phyloP scores from a whole-genome alignment of 2,113 vertebrate species.

The Microtus montanus region DNA sequence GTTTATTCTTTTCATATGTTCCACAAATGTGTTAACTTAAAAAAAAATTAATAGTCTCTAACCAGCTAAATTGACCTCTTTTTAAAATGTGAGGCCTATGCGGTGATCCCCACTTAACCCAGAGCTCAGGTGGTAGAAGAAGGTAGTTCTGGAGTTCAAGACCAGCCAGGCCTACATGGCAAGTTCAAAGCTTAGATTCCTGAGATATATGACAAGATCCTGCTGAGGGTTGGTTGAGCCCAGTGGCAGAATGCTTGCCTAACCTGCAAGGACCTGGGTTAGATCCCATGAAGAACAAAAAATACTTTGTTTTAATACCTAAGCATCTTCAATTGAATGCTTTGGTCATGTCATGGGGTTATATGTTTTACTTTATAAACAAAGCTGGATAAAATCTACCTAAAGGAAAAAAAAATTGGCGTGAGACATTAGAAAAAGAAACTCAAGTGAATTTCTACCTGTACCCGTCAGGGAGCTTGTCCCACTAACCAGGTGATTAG shows the following conservation, averaged over 20 bases:
- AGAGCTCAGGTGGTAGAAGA: background rate
- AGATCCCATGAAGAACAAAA: background rate
- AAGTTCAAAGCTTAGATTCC: background rate
- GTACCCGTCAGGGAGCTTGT: background rate
- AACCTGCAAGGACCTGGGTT: background rate
- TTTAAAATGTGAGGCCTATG: background rate
- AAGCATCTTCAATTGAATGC: conserved; percentile 41
- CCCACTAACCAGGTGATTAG: background rate
- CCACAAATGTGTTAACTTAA: conserved; percentile 29
- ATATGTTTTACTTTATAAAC: conserved; percentile 69
- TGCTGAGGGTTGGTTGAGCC: background rate
- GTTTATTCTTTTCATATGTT: conserved; percentile 63
- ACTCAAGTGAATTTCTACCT: background rate
- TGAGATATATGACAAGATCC: background rate
- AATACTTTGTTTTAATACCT: background rate
- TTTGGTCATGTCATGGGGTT: conserved; percentile 61
- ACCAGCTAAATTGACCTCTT: background rate
- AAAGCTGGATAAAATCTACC: conserved; percentile 49
- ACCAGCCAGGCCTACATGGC: no score
- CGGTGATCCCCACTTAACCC: no score
- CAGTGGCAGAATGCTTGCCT: background rate
- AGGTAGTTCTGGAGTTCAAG: background rate
- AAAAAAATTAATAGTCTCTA: background rate
- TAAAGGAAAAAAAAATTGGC: conserved; percentile 5
- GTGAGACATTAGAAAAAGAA: conserved; percentile 51